Evolutionary conservation across 2,888 invertebrate species (phyloP), one percentile per base, ranked within the genome.

Genomic region (Drosophila histrio): DNA sequence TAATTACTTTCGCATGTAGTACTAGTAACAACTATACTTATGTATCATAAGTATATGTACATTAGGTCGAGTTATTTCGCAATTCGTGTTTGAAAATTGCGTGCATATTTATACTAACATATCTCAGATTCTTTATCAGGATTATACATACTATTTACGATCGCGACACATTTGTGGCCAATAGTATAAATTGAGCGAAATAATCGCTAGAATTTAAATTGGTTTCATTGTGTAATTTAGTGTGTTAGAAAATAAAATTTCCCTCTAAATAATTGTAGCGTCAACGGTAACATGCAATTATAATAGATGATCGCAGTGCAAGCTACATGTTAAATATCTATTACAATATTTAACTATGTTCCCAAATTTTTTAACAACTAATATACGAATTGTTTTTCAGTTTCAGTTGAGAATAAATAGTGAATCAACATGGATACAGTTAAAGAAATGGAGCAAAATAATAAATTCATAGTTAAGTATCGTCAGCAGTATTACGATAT

Each of bases 401-500:
- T 68, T 86, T 28, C 73, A 87, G 86, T 87, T 52, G 30, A 6
- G 7, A 15, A 21, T 41, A 19, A 11, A 11, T 24, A 50, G 49
- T 28, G 22, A 32, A 22, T 24, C 56, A 54, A 61, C 34, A 82
- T 87, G 82, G 70, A 66, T 41, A 46, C 47, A 2, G 7, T 21
- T 8, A 56, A 58, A 22, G 50, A 58, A 38, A 19, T 58, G 17
- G 79, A 65, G 17, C 39, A 67, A 8, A 52, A 38, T 9, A 61
- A 87, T 2, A 84, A 78, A 64, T 87, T 88, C 54, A 84, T 92
- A 15, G 91, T 92, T 1, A 89, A 89, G 71, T 93, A 92, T 86
- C 91, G 92, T 62, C 92, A 92, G 7, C 92, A 93, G 32, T 91
- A 90, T 47, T 96, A 96, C 91, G 94, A 96, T 87, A 92, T 96